These are phyloP conservation scores for Eueremaeus valkanovi DNA, from an alignment of 2,888 invertebrate species.

Conservation along the genomic window DNA sequence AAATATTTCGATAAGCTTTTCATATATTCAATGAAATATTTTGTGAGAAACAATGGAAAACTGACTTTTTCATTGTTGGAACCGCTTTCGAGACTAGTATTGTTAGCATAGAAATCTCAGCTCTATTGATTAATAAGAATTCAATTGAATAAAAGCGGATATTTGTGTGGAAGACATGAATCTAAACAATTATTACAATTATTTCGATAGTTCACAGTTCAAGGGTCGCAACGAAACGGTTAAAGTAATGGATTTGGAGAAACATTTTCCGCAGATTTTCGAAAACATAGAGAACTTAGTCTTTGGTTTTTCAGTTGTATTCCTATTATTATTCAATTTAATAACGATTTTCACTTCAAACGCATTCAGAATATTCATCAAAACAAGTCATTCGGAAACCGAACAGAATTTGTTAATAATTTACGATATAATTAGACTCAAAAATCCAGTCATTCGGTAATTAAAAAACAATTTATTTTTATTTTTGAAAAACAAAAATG, in stretches of 20 bases:
- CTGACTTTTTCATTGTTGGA: no score
- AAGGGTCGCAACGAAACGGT: no score
- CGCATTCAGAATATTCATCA: neutral
- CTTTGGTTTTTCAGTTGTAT: neutral
- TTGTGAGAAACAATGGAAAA: no score
- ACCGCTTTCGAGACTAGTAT: no score
- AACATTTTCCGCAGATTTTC: neutral
- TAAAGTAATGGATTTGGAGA: constrained; percentile 1
- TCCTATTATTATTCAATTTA: neutral
- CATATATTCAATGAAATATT: no score
- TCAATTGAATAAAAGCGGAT: no score
- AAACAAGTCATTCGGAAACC: neutral
- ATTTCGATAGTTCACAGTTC: no score
- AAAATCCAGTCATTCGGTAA: constrained; percentile 21
- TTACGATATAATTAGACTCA: neutral
- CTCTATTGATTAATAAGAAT: no score
- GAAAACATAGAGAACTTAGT: neutral
- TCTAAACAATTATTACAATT: no score
- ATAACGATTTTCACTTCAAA: neutral
- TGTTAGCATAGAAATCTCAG: no score
- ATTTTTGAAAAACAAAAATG: neutral
- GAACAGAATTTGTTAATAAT: neutral
- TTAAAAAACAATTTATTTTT: neutral
- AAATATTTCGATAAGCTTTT: no score
- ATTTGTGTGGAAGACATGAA: no score